phyloP scores from a whole-genome alignment of 2,888 invertebrate genomes.

The Acleris laterana region DNA sequence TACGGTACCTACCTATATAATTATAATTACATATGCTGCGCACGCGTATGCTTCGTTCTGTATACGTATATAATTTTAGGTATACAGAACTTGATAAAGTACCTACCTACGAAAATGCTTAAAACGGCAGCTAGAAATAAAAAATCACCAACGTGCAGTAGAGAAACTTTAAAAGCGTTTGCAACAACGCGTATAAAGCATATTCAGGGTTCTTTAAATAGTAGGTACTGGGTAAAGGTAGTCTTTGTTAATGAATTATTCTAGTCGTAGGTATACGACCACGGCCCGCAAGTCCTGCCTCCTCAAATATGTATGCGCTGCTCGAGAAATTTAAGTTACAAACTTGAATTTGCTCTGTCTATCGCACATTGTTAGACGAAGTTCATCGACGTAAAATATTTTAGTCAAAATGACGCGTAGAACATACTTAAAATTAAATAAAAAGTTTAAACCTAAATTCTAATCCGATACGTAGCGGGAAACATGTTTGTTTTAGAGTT shows the following conservation, averaged over 20 bases:
- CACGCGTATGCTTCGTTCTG: no score
- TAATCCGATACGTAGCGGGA: no score
- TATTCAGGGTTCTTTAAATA: constrained; percentile 24
- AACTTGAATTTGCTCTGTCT: constrained; percentile 19
- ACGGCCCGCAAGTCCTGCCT: constrained; percentile 13
- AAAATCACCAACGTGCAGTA: neutral
- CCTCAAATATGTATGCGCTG: constrained; percentile 23
- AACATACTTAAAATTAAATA: no score
- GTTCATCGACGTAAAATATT: neutral
- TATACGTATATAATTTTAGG: no score
- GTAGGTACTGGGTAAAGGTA: constrained; percentile 6
- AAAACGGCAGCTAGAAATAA: constrained; percentile 10
- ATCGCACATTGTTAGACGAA: constrained; percentile 7
- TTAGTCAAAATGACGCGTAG: no score
- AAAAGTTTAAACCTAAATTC: no score
- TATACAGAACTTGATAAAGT: no score
- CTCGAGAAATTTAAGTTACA: constrained; percentile 27
- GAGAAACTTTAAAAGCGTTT: constrained; percentile 17
- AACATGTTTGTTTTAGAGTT: no score
- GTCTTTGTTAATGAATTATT: constrained; percentile 32
- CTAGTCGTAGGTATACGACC: constrained; percentile 23
- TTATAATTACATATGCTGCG: no score
- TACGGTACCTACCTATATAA: neutral
- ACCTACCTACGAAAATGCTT: constrained; percentile 6
- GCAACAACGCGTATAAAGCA: constrained; percentile 26